Percentiles rank a stretch among this genome's conserved stretches.
phyloP scores from a whole-genome alignment of 2,797 vertebrate genomes.

The Sciaenops ocellatus region DNA sequence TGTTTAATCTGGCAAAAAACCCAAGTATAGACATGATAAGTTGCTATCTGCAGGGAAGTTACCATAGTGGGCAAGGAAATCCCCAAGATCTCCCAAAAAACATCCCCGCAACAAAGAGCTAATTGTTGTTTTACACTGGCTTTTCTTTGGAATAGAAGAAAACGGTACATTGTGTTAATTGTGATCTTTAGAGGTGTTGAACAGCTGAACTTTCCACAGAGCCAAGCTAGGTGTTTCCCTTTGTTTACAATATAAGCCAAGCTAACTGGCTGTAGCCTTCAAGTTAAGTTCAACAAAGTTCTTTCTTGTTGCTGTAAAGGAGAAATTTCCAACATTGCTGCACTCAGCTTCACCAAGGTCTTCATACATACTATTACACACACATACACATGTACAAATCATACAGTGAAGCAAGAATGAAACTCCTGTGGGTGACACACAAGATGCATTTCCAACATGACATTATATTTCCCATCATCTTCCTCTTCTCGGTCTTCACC shows the following conservation, averaged over 20 bases:
- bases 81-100: too few relatives aligned
- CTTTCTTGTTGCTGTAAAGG: not conserved
- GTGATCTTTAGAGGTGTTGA: not conserved
- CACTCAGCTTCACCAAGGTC: not conserved
- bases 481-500: constrained; percentile 24
- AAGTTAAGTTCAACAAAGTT: too few relatives aligned
- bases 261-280: not conserved
- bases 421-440: constrained; percentile 13
- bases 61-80: too few relatives aligned
- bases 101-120: too few relatives aligned
- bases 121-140: too few relatives aligned
- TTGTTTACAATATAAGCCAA: not conserved
- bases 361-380: not conserved
- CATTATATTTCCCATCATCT: constrained; percentile 22
- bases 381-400: not conserved
- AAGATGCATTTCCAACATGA: constrained; percentile 34
- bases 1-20: not conserved
- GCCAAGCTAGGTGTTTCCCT: not conserved
- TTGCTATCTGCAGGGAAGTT: not conserved
- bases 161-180: not conserved
- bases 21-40: not conserved
- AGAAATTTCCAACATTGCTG: constrained; percentile 22
- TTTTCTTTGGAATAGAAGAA: not conserved
- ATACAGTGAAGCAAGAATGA: constrained; percentile 19
- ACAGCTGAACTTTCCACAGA: not conserved